Base-by-base conservation (phyloP, 2,888 invertebrate species). In the Morinoia aosen region DNA sequence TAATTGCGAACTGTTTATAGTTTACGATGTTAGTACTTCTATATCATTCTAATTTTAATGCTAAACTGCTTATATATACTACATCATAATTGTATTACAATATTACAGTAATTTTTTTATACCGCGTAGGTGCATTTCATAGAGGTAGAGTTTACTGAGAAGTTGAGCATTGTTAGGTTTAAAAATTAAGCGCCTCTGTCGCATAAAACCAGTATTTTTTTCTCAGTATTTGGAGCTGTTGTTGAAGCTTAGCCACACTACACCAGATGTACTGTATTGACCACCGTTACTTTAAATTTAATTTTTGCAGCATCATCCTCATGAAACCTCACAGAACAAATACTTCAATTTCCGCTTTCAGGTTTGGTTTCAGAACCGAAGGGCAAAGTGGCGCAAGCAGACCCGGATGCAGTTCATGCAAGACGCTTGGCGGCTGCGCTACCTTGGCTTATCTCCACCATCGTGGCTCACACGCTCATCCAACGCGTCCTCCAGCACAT, bases 291-390 rank as follows among this genome's bases (percentile, higher is more conserved):
- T 76, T 7, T 19, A 76, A 76, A 33, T 33, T 25, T 33, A 33
- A 33, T 76, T 76, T 48, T 76, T 12, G 1, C 33, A 76, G 33
- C 19, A 8, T 25, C 25, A 76, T 76, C 33, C 2, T 3, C 61
- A 2, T 76, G 25, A 25, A 25, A 76, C 2, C 33, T 25, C 76
- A 25, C 33, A 16, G 8, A 25, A 76, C 0, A 10, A 33, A 76
- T 14, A 33, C 25, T 76, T 76, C 33, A 25, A 7, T 48, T 48
- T 19, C 7, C 58, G 33, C 57, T 57, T 57, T 93, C 93, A 99
- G 99, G 99, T 99, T 95, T 99, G 99, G 99, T 99, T 99, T 97
- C 99, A 99, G 98, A 99, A 99, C 97, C 98, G 99, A 58, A 98
- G 99, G 91, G 99, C 99, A 97, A 99, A 99, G 97, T 99, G 99